Conservation (phyloP, 2,113 vertebrate species). For the Calonectris borealis region DNA sequence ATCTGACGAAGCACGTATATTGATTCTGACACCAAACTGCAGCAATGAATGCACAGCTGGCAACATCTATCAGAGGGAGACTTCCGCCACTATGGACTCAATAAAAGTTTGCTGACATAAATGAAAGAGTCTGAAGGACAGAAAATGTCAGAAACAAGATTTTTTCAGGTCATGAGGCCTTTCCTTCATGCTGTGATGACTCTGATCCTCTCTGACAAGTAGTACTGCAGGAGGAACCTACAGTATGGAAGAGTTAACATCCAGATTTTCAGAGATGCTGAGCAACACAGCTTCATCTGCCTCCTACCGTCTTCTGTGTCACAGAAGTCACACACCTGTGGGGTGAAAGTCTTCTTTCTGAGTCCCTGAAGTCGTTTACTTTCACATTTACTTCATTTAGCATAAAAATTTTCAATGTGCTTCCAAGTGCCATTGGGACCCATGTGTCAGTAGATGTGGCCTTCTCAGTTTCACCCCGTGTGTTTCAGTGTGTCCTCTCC, state of each 20-base stretch:
- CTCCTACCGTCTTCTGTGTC: not conserved
- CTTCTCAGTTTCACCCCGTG: not conserved
- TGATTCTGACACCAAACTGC: not conserved
- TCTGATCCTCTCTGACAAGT: not conserved
- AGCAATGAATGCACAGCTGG: not conserved
- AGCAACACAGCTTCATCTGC: not conserved
- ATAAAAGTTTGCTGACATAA: not conserved
- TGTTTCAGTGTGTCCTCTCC: not conserved
- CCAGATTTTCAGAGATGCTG: not conserved
- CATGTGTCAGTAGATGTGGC: accelerated
- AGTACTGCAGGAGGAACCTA: not conserved
- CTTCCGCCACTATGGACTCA: not conserved
- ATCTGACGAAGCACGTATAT: not conserved
- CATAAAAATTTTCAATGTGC: not conserved
- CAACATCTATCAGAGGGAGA: not conserved
- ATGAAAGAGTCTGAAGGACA: not conserved
- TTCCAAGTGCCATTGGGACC: not conserved
- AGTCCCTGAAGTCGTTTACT: not conserved
- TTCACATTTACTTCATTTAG: not conserved
- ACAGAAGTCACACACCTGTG: not conserved
- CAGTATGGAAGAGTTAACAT: not conserved
- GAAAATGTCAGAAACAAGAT: not conserved
- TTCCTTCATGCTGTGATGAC: not conserved
- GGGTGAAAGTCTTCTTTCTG: not conserved
- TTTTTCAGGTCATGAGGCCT: not conserved